phyloP scores from a whole-genome alignment of 2,888 invertebrate genomes.

The Nephrotoma guestfalica region DNA sequence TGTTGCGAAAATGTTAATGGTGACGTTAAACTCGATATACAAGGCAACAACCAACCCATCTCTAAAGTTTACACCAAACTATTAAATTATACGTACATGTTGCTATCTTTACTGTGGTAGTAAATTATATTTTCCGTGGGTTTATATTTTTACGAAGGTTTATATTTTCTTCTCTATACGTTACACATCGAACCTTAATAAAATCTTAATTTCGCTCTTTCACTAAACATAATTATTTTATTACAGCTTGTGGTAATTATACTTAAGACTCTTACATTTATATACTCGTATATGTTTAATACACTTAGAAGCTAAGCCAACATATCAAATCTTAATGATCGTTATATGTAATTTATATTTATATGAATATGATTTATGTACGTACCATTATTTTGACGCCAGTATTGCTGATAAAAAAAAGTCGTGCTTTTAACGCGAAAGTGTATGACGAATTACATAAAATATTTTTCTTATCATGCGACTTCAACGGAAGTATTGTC shows the following conservation, averaged over 20 bases:
- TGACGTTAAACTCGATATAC: neutral
- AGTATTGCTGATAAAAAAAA: too few species aligned
- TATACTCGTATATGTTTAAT: too few species aligned
- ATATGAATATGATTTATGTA: neutral
- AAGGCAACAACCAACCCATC: neutral
- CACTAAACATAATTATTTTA: too few species aligned
- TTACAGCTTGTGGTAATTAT: too few species aligned
- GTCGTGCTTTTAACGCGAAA: neutral
- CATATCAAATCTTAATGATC: neutral
- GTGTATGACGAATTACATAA: neutral
- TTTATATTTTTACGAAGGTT: too few species aligned
- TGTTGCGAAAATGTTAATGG: neutral
- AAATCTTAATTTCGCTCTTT: too few species aligned
- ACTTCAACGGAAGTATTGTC: neutral
- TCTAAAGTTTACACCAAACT: neutral
- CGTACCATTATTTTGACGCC: too few species aligned
- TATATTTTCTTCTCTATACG: neutral
- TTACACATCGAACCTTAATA: too few species aligned
- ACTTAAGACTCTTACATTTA: too few species aligned
- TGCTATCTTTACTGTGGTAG: neutral
- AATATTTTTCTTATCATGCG: neutral
- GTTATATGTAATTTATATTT: neutral
- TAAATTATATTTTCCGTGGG: too few species aligned
- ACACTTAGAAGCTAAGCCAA: neutral
- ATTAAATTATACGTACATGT: neutral